Base-by-base conservation (phyloP, 2,797 vertebrate genomes). In the Antennarius maculatus region DNA sequence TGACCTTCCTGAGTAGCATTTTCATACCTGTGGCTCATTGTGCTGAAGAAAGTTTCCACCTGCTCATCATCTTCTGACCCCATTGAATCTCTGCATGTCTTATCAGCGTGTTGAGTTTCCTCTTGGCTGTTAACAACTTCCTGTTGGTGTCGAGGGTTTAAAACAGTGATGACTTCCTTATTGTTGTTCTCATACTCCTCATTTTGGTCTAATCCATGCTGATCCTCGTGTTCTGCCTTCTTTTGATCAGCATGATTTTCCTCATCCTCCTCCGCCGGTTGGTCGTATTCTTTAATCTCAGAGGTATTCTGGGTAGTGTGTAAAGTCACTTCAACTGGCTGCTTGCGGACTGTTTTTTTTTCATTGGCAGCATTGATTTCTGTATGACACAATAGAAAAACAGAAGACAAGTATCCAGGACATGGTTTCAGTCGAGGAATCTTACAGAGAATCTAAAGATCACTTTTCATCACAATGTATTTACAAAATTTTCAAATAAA, bases 31-130 rank as follows among this genome's bases (percentile, higher is more conserved):
- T 96, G 95, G 82, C 93, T 95, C 97, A 99, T 99, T 88, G 94
- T 94, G 90, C 95, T 98, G 92, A 99, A 99, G 93, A 99, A 99
- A n/a, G 97, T 99, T 29, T 96, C 95, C 87, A 95, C 86, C 52
- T 87, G 86, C 69, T 91, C 89, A 34, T 68, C 81, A 70, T 89
- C 86, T 54, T 89, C 84, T 14, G 76, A 64, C 66, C 85, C 83
- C 0, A 49, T 0, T 45, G 76, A 59, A 50, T 81, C 84, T 72
- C 61, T 61, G 62, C 74, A 74, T 4, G 54, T 63, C 14, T 69
- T 59, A 0, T 17, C 71, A 29, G 89, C 77, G 2, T 57, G 66
- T 28, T 57, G 54, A 7, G 54, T 56, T 69, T 84, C 70, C 28
- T 81, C 80, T 63, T 55, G 73, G 52, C 79, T 84, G 7, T 65